phyloP scores from a whole-genome alignment of 1,140 invertebrate genomes.

The Drosophila azteca region DNA sequence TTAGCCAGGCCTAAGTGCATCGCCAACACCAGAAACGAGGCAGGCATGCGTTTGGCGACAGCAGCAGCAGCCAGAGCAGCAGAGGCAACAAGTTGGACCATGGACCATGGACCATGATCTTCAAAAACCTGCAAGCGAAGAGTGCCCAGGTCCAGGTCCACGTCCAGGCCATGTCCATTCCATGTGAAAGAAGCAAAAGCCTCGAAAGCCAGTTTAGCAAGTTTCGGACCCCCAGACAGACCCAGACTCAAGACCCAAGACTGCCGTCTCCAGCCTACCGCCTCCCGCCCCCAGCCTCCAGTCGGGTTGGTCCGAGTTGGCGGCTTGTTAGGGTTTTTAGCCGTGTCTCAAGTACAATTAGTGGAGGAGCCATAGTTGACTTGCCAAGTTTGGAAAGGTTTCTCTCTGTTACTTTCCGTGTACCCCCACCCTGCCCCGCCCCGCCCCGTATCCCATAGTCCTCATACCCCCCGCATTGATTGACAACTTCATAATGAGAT shows the following conservation, averaged over 20 bases:
- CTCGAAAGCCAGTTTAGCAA: conserved; percentile 70
- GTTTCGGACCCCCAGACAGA: conserved; percentile 37
- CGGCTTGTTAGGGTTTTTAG: conserved; percentile 37
- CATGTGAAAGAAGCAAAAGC: conserved; percentile 60
- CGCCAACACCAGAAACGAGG: conserved; percentile 40
- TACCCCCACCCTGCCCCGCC: no score
- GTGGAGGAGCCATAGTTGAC: conserved; percentile 13
- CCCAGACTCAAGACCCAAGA: conserved; percentile 5
- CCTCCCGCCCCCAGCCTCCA: conserved; percentile 2
- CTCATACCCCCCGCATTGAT: conserved; percentile 6
- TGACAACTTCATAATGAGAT: conserved; percentile 27
- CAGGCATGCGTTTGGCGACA: conserved; percentile 64
- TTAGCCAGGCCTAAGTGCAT: conserved; percentile 69
- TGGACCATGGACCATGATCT: conserved; percentile 76
- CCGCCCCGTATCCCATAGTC: no score
- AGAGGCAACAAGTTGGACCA: conserved; percentile 60
- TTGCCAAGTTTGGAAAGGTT: conserved; percentile 1
- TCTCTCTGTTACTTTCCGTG: conserved; percentile 4
- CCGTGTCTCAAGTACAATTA: conserved; percentile 26
- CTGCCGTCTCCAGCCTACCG: conserved; percentile 12
- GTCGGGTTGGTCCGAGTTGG: conserved; percentile 10
- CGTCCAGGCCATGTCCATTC: conserved; percentile 4
- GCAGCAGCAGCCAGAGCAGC: conserved; percentile 28
- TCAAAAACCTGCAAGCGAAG: conserved; percentile 75
- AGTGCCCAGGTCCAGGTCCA: conserved; percentile 32